Evolutionary conservation across 2,888 invertebrate genomes (phyloP).

Genomic region (Cryptophagus acutangulus): DNA sequence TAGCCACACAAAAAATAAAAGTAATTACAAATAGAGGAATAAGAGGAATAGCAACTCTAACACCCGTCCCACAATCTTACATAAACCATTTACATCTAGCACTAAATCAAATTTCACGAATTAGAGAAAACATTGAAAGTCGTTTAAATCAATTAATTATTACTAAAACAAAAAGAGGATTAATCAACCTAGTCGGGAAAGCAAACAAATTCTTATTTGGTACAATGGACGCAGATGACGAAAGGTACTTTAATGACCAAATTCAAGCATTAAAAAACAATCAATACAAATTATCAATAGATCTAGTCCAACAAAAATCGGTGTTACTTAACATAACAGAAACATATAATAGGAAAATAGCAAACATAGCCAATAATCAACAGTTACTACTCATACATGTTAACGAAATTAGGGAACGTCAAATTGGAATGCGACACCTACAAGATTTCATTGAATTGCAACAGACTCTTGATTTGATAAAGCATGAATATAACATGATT

Average conservation of each 20-base stretch:
- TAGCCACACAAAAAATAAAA: not conserved
- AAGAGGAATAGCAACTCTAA: not conserved
- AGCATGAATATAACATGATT: not conserved
- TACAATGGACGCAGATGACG: conserved; percentile 1
- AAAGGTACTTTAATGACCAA: not conserved
- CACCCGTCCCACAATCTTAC: not conserved
- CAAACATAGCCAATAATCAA: not conserved
- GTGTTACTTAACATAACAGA: not conserved
- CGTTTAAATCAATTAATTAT: not conserved
- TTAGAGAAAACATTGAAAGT: not conserved
- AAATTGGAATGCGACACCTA: not conserved
- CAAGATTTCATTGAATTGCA: conserved; percentile 1
- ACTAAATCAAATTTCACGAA: not conserved
- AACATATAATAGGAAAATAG: not conserved
- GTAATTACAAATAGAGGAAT: not conserved
- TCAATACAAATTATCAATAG: not conserved
- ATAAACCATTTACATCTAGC: not conserved
- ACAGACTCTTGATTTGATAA: not conserved
- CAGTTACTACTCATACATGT: not conserved
- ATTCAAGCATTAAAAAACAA: not conserved
- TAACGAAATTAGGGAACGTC: not conserved
- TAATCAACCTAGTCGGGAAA: not conserved
- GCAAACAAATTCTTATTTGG: not conserved
- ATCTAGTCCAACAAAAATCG: not conserved
- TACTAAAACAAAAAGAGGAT: not conserved